These are phyloP conservation scores for Pseudococcus longispinus DNA, from an alignment of 2,888 invertebrate genomes.

Conservation along the genomic window DNA sequence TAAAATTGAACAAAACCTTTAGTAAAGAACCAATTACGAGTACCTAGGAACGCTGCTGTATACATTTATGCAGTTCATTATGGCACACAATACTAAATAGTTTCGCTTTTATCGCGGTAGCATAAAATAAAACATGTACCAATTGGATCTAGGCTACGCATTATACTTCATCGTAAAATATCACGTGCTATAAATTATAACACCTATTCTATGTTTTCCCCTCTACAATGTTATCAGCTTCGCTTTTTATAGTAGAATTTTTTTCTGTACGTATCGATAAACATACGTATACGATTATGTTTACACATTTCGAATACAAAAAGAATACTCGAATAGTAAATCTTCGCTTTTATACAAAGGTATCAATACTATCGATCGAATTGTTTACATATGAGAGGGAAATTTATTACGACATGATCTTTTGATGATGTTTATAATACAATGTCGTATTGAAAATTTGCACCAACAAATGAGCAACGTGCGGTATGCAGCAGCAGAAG, in stretches of 20 bases:
- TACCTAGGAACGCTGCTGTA: background rate
- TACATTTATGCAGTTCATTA: background rate
- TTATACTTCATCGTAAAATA: background rate
- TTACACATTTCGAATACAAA: background rate
- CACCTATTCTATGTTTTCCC: background rate
- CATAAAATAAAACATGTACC: background rate
- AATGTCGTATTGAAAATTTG: conserved; percentile 17
- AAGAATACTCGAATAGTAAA: background rate
- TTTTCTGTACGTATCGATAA: background rate
- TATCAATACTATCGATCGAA: background rate
- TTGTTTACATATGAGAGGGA: conserved; percentile 8
- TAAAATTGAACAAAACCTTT: no score
- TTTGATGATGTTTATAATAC: conserved; percentile 19
- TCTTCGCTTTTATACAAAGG: background rate
- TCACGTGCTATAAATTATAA: conserved; percentile 15
- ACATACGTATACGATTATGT: background rate
- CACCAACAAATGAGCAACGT: background rate
- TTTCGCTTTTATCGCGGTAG: background rate
- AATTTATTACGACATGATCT: conserved; percentile 7
- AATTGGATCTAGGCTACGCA: background rate
- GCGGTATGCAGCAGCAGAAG: background rate
- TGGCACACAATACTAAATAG: background rate
- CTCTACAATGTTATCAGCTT: background rate
- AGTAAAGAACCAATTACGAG: background rate
- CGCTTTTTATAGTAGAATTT: background rate